Percentiles rank a stretch among this genome's conserved stretches.
Evolutionary conservation across 92 coral and sea anemone genomes (phyloP).

Genomic region (Micromussa lordhowensis): DNA sequence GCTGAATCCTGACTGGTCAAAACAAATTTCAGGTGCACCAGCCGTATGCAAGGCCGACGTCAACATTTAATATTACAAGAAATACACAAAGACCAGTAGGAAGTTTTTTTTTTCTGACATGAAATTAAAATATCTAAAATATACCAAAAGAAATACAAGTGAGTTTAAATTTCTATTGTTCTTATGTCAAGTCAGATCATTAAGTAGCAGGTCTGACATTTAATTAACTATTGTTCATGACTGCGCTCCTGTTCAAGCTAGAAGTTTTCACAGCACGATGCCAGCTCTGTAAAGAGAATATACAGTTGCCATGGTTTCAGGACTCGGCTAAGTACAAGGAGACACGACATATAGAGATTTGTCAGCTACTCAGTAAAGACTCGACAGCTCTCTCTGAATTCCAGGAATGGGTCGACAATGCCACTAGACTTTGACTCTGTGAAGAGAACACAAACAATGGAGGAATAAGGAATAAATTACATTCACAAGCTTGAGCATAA

Average conservation of each 20-base stretch:
- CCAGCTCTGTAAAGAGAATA: not conserved
- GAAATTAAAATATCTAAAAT: not conserved
- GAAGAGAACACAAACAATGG: not conserved
- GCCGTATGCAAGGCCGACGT: too few species aligned
- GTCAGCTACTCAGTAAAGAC: slow-evolving; percentile 92
- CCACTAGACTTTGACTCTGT: slow-evolving; percentile 92
- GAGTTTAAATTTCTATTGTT: not conserved
- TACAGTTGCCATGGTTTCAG: not conserved
- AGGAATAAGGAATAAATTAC: too few species aligned
- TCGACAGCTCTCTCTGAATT: slow-evolving; percentile 94
- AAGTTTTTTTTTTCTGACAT: not conserved
- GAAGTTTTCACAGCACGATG: not conserved
- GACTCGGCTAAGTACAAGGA: not conserved
- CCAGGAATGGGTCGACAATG: slow-evolving; percentile 94
- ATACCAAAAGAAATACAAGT: not conserved
- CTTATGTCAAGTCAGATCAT: not conserved
- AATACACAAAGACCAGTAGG: not conserved
- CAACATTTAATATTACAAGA: not conserved
- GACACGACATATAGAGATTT: not conserved
- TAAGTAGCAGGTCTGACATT: not conserved
- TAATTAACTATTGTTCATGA: not conserved
- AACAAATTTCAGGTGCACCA: too few species aligned
- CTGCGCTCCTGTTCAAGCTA: not conserved
- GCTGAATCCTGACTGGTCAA: too few species aligned
- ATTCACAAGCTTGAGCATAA: too few species aligned